Evolutionary conservation across 1,140 invertebrate species (phyloP).

Genomic region (Heliconius hermathena): DNA sequence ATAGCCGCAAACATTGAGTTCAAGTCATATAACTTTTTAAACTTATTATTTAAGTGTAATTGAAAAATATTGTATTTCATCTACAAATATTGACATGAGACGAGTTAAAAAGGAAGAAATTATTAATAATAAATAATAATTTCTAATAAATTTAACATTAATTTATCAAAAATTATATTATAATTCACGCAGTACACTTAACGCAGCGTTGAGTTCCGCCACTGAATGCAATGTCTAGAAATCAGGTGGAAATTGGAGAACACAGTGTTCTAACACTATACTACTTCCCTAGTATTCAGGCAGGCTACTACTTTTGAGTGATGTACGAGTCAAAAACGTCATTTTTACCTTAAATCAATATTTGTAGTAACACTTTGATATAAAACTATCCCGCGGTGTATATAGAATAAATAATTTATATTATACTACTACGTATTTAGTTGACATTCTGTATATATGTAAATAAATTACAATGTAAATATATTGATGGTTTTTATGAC

Average conservation of each 20-base stretch:
- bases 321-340: too few species aligned
- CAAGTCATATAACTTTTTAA: neutral
- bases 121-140: neutral
- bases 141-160: too few species aligned
- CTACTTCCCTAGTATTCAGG: neutral
- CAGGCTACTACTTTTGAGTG: too few species aligned
- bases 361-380: neutral
- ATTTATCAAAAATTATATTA: too few species aligned
- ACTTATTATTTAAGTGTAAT: neutral
- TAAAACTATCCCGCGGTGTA: constrained; percentile 38
- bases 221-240: too few species aligned
- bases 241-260: too few species aligned
- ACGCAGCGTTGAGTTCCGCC: too few species aligned
- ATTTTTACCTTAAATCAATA: neutral
- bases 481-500: constrained; percentile 80
- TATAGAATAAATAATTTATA: constrained; percentile 61
- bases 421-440: constrained; percentile 50
- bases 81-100: neutral
- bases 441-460: constrained; percentile 72
- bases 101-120: neutral
- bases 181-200: too few species aligned
- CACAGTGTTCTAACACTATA: neutral
- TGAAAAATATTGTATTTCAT: neutral
- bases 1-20: too few species aligned
- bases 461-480: constrained; percentile 72